Percentiles rank a stretch among this genome's conserved stretches.
Evolutionary conservation across 1,140 invertebrate species (phyloP).

Genomic region (Goniozus legneri): DNA sequence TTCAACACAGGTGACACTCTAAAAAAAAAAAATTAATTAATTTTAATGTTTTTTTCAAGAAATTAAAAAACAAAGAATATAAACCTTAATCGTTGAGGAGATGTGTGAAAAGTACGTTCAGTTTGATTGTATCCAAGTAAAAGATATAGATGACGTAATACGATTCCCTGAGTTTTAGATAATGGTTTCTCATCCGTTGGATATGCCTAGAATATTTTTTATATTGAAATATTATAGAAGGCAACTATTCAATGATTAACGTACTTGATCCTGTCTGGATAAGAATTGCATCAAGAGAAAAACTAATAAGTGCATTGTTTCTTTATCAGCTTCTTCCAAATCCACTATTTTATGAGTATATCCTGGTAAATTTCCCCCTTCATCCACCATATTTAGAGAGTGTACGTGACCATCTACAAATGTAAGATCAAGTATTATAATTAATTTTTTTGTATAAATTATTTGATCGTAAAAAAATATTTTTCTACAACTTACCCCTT

Average conservation of each 20-base stretch:
- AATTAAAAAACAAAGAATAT: conserved; percentile 10
- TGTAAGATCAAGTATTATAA: no score
- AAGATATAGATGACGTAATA: conserved; percentile 88
- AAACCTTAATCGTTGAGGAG: conserved; percentile 82
- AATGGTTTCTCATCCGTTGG: conserved; percentile 81
- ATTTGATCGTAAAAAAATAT: no score
- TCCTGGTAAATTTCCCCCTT: conserved; percentile 65
- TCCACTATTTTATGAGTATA: conserved; percentile 81
- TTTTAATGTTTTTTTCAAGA: no score
- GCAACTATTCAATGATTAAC: conserved; percentile 14
- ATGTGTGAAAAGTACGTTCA: conserved; percentile 86
- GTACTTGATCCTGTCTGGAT: conserved; percentile 71
- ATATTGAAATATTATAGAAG: conserved; percentile 6
- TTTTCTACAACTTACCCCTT: no score
- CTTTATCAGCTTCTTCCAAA: conserved; percentile 89
- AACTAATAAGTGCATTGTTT: conserved; percentile 93
- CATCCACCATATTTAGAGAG: conserved; percentile 64
- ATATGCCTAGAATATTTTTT: conserved; percentile 57
- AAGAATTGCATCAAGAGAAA: conserved; percentile 95
- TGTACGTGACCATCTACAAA: conserved; percentile 76
- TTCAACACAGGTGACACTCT: conserved; percentile 91
- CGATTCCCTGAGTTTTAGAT: conserved; percentile 77
- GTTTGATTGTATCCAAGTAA: conserved; percentile 90
- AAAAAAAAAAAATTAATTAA: conserved; percentile 27
- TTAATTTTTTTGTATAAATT: no score